Percentiles rank a stretch among this genome's conserved stretches.
Conservation (phyloP, 2,888 invertebrate genomes). For the Amiota mariae region DNA sequence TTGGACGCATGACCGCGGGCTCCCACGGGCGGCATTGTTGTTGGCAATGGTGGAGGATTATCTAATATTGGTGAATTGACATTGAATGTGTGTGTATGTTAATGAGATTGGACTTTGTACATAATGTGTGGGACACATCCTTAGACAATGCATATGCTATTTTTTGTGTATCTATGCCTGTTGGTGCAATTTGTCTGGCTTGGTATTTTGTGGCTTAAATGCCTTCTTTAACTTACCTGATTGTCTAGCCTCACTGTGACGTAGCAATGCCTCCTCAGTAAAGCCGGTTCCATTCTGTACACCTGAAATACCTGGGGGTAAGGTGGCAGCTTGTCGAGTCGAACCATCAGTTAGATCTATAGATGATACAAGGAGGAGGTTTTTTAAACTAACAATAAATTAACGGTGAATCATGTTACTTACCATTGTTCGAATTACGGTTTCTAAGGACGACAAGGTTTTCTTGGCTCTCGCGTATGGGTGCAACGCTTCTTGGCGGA, state of each 20-base stretch:
- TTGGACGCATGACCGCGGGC: slow-evolving; percentile 45
- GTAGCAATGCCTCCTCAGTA: slow-evolving; percentile 64
- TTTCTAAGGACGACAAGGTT: slow-evolving; percentile 68
- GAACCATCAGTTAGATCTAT: slow-evolving; percentile 66
- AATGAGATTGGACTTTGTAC: slow-evolving; percentile 27
- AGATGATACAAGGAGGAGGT: slow-evolving; percentile 3
- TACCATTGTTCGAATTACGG: slow-evolving; percentile 69
- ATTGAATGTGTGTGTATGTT: slow-evolving; percentile 18
- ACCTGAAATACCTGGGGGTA: slow-evolving; percentile 62
- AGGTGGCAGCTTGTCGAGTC: slow-evolving; percentile 59
- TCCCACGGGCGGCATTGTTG: slow-evolving; percentile 72
- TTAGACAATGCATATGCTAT: slow-evolving; percentile 25
- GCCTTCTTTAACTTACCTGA: slow-evolving; percentile 63
- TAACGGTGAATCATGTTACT: slow-evolving; percentile 9
- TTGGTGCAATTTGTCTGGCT: slow-evolving; percentile 18
- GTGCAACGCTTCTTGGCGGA: slow-evolving; percentile 77
- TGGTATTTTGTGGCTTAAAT: neutral
- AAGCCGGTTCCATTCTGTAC: slow-evolving; percentile 70
- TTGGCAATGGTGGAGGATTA: slow-evolving; percentile 74
- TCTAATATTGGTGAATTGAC: slow-evolving; percentile 54
- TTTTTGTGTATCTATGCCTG: slow-evolving; percentile 39
- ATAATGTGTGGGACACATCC: slow-evolving; percentile 20
- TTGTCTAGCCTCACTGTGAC: slow-evolving; percentile 69
- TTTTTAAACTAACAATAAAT: neutral
- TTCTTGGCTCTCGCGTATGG: slow-evolving; percentile 73